These are phyloP conservation scores for Halcyon chelicuti DNA, from an alignment of 2,797 vertebrate genomes.

Conservation along the genomic window DNA sequence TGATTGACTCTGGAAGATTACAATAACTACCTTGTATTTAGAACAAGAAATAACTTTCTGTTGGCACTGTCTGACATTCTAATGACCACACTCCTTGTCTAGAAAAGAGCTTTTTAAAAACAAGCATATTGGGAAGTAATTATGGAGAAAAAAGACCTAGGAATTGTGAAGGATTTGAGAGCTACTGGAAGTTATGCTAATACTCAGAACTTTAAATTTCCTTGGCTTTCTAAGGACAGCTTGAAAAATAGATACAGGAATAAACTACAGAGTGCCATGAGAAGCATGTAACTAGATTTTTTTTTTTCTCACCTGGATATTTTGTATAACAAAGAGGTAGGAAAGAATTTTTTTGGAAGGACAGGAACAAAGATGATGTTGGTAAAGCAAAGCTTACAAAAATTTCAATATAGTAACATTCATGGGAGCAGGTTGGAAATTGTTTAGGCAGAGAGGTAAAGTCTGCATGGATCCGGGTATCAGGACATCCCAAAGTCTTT, in stretches of 20 bases:
- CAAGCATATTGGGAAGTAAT: not conserved
- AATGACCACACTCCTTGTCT: not conserved
- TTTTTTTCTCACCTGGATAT: not conserved
- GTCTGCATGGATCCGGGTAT: not conserved
- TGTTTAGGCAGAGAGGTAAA: not conserved
- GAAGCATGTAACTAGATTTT: not conserved
- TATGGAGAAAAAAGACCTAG: not conserved
- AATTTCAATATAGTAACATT: not conserved
- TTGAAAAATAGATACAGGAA: not conserved
- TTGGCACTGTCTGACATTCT: not conserved
- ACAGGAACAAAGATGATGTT: not conserved
- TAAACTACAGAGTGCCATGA: not conserved
- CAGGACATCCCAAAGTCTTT: not conserved
- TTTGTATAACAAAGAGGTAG: not conserved
- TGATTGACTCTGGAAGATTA: not conserved
- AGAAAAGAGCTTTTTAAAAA: not conserved
- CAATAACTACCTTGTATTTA: slow-evolving; percentile 18
- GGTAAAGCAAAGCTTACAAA: not conserved
- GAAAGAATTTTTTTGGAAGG: not conserved
- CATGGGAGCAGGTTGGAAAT: not conserved
- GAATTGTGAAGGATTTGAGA: not conserved
- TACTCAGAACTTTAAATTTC: not conserved
- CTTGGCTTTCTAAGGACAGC: not conserved
- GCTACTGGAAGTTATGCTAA: not conserved
- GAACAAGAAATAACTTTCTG: not conserved